Base-by-base conservation (phyloP, 1,140 invertebrate genomes). In the Drosophila ambigua region DNA sequence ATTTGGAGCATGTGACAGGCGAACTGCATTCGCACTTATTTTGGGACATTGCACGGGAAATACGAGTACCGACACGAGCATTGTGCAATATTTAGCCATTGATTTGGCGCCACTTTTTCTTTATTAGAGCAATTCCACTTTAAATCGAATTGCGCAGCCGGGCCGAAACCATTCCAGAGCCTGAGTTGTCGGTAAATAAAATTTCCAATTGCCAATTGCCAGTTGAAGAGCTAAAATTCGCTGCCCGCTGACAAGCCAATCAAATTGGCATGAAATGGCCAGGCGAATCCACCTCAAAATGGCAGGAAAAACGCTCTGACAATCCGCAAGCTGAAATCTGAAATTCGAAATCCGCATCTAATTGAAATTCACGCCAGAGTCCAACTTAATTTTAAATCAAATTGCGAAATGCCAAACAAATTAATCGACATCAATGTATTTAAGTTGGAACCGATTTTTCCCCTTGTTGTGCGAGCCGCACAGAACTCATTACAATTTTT, bases 401-500 rank as follows among this genome's bases (percentile, higher is more conserved):
- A 83, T 79, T 67, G 71, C 58, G 20, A 78, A 85, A 82, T 65
- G 63, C 82, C 82, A 72, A 72, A 85, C 69, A 87, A 81, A 84
- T 84, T 81, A 84, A 84, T 87, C 84, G 81, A 65, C 57, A 59
- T 45, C 72, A 65, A 74, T 73, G 82, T 72, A 77, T 78, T 68
- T 66, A 63, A 81, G 76, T 60, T 48, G 61, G 61, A 72, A 45
- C 55, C 26, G 57, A 75, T 76, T 76, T 69, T 67, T 45, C 7
- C 16, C 31, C 15, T 16, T 35, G 26, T 9, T 35, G 9, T 35
- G 8, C 7, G 50, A 31, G 16, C 39, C 43, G 24, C 20, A 20
- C 20, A 55, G 51, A 81, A 59, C 82, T 87, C 74, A 85, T 85
- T 87, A 85, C 82, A 88, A 85, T 87, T 85, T 85, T 85, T 85